Evolutionary conservation across 2,888 invertebrate genomes (phyloP).

Genomic region (Drosophila austrosaltans): DNA sequence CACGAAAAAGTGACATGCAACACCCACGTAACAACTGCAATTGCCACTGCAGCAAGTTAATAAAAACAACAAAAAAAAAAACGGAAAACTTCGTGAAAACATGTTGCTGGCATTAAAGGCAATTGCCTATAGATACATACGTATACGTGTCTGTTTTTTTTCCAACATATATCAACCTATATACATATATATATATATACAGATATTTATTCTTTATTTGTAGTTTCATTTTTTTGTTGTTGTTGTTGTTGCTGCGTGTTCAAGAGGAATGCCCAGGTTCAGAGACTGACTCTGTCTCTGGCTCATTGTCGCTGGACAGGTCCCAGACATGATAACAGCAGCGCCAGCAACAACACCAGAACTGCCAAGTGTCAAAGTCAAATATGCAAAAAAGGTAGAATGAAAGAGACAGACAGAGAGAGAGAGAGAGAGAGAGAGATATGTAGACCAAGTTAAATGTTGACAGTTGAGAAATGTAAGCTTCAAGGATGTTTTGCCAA

Average conservation of each 20-base stretch:
- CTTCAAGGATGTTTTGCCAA: constrained; percentile 72
- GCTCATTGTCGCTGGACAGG: constrained; percentile 60
- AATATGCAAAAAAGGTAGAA: constrained; percentile 73
- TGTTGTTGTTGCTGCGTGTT: constrained; percentile 61
- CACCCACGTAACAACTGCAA: constrained; percentile 49
- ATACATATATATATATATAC: constrained; percentile 18
- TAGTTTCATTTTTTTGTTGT: constrained; percentile 61
- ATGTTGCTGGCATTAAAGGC: constrained; percentile 12
- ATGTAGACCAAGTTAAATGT: constrained; percentile 70
- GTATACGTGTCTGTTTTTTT: neutral
- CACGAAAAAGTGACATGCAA: constrained; percentile 30
- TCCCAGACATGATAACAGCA: constrained; percentile 68
- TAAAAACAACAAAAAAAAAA: constrained; percentile 17
- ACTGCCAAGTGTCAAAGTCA: constrained; percentile 79
- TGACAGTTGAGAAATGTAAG: constrained; percentile 79
- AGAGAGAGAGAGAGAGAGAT: constrained; percentile 5
- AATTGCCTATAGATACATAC: neutral
- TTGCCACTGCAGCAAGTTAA: constrained; percentile 25
- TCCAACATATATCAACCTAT: neutral
- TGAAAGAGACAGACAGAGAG: constrained; percentile 15
- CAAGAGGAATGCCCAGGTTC: constrained; percentile 63
- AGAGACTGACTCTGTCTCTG: constrained; percentile 1
- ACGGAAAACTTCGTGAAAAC: constrained; percentile 1
- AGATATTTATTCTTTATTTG: constrained; percentile 52
- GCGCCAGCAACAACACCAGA: constrained; percentile 48